These are phyloP conservation scores for Planiliza haematocheilus DNA, from an alignment of 2,113 vertebrate species.

Conservation along the genomic window DNA sequence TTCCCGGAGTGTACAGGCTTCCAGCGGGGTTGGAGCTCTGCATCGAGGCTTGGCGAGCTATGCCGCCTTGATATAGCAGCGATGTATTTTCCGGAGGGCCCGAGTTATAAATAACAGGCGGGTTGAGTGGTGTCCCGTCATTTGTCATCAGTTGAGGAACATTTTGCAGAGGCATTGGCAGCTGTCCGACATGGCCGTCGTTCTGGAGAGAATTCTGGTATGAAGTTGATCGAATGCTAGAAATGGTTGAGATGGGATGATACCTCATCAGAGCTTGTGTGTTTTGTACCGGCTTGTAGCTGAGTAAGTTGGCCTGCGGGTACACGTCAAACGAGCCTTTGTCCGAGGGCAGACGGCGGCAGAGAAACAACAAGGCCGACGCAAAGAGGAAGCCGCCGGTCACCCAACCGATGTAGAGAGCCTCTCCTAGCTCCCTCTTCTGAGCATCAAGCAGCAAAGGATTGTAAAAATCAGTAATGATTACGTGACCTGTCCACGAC, in stretches of 20 bases:
- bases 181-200: slow-evolving; percentile 28
- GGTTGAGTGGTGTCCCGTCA: slow-evolving; percentile 29
- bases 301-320: slow-evolving; percentile 42
- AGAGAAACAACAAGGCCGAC: slow-evolving; percentile 78
- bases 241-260: slow-evolving; percentile 53
- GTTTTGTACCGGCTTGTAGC: slow-evolving; percentile 25
- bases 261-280: slow-evolving; percentile 46
- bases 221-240: slow-evolving; percentile 28
- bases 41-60: slow-evolving; percentile 30
- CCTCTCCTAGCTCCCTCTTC: slow-evolving; percentile 84
- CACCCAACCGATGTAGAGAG: slow-evolving; percentile 86
- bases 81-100: slow-evolving; percentile 37
- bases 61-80: slow-evolving; percentile 42
- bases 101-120: slow-evolving; percentile 31
- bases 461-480: slow-evolving; percentile 85
- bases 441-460: slow-evolving; percentile 81
- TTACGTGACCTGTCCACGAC: slow-evolving; percentile 83
- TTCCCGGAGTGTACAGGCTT: slow-evolving; percentile 42
- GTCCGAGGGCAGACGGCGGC: slow-evolving; percentile 52
- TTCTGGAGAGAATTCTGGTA: slow-evolving; percentile 38
- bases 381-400: slow-evolving; percentile 78
- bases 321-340: slow-evolving; percentile 55
- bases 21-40: slow-evolving; percentile 33
- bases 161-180: slow-evolving; percentile 23
- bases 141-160: slow-evolving; percentile 19